A percentile compares a stretch with the other conserved stretches of the same genome.
These are phyloP conservation scores for Idaea dimidiata DNA, from an alignment of 2,888 invertebrate genomes.

Conservation along the genomic window DNA sequence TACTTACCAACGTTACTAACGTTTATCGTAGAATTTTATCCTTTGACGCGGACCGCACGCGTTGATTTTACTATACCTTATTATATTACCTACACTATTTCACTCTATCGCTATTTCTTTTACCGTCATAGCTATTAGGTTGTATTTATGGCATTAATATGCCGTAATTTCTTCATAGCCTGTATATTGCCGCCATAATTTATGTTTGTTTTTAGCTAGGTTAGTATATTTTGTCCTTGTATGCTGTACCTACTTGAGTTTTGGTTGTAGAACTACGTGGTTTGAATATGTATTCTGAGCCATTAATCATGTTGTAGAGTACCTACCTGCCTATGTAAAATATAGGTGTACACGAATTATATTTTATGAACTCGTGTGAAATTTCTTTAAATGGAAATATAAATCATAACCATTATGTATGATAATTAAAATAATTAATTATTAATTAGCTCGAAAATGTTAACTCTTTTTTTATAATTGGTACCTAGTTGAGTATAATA, in stretches of 20 bases:
- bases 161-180: neutral
- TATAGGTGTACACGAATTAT: neutral
- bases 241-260: neutral
- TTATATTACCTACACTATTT: neutral
- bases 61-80: slow-evolving; percentile 8
- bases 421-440: neutral
- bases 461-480: neutral
- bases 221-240: neutral
- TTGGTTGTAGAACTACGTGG: neutral
- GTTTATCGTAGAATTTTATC: slow-evolving; percentile 14
- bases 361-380: neutral
- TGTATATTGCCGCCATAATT: neutral
- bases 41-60: slow-evolving; percentile 27
- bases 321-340: neutral
- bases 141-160: neutral
- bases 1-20: neutral
- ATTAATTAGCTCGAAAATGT: neutral
- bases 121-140: neutral
- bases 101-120: neutral
- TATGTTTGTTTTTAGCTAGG: neutral
- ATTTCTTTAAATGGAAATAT: neutral
- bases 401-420: neutral
- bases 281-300: neutral
- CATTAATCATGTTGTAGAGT: neutral
- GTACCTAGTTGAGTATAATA: neutral